phyloP scores from a whole-genome alignment of 2,113 vertebrate genomes.

The Plotosus lineatus region DNA sequence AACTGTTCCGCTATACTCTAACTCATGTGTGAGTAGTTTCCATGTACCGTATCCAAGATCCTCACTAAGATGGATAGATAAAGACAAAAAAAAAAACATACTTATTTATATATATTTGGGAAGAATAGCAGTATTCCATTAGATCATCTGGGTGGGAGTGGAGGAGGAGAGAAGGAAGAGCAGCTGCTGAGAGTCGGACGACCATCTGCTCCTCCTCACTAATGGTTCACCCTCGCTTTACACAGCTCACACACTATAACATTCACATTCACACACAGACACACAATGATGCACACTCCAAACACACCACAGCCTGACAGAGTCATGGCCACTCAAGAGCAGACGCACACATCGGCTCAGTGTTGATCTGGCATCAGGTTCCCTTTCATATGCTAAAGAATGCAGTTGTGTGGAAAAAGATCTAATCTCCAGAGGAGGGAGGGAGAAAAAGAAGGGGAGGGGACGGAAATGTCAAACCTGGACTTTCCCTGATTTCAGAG shows the following conservation, averaged over 20 bases:
- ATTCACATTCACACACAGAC: constrained; percentile 18
- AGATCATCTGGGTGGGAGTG: constrained; percentile 49
- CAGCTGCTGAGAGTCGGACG: constrained; percentile 52
- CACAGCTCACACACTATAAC: constrained; percentile 28
- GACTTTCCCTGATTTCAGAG: background rate
- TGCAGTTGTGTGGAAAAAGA: constrained; percentile 9
- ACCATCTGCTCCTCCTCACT: constrained; percentile 57
- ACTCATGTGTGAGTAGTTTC: background rate
- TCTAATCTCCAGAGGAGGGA: background rate
- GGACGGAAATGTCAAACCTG: background rate
- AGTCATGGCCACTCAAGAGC: constrained; percentile 20
- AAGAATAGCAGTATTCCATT: constrained; percentile 42
- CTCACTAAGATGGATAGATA: background rate
- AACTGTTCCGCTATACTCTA: background rate
- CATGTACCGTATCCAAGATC: background rate
- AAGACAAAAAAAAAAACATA: constrained; percentile 50
- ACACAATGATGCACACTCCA: constrained; percentile 6
- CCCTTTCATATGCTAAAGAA: constrained; percentile 20
- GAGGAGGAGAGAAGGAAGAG: constrained; percentile 41
- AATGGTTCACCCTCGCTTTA: constrained; percentile 54
- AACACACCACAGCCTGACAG: constrained; percentile 20
- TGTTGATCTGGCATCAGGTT: background rate
- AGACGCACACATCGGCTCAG: background rate
- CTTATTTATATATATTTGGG: no score
- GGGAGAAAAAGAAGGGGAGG: background rate